Evolutionary conservation across 2,888 invertebrate genomes (phyloP), one percentile per base, ranked within the genome.

Genomic region (Glyphotaelius pellucidus): DNA sequence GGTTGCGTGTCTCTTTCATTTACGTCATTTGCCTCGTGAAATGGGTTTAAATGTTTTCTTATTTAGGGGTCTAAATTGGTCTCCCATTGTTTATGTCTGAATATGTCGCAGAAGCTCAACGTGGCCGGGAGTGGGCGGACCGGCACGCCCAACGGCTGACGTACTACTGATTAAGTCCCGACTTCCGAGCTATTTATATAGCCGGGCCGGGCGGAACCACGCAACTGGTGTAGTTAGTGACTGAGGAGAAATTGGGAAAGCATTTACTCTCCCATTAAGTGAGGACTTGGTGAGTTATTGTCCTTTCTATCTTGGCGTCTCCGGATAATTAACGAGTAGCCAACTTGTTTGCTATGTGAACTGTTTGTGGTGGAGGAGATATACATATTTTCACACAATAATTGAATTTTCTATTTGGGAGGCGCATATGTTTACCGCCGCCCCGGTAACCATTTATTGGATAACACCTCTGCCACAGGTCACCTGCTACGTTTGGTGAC

Each of bases 81-180:
- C 67, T n/a, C 67, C 67, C 67, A 67, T 67, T 67, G 67, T 67
- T 67, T 67, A 25, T 67, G 67, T n/a, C 67, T 25, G 67, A 67
- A 9, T 67, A n/a, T n/a, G 25, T 67, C 25, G 67, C 67, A 67
- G n/a, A 67, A 67, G 19, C 67, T 5, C 67, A 5, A 25, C 25
- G 83, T 35, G 84, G 35, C 35, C 35, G 84, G 84, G 38, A 7
- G 15, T 25, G 84, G 84, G 84, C 32, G 84, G 84, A 25, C 84
- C 32, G 25, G 35, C 38, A 84, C 84, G 84, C 84, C 84, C 84
- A 84, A 2, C 32, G 67, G 9, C 84, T 25, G 84, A 35, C 84
- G 32, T 25, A 38, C 31, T 35, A 84, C 84, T 84, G 38, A 84
- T 38, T 84, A 84, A 35, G 15, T 84, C 84, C 32, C 25, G 84